Evolutionary conservation across 2,797 vertebrate genomes (phyloP).

Genomic region (Halcyon badia): DNA sequence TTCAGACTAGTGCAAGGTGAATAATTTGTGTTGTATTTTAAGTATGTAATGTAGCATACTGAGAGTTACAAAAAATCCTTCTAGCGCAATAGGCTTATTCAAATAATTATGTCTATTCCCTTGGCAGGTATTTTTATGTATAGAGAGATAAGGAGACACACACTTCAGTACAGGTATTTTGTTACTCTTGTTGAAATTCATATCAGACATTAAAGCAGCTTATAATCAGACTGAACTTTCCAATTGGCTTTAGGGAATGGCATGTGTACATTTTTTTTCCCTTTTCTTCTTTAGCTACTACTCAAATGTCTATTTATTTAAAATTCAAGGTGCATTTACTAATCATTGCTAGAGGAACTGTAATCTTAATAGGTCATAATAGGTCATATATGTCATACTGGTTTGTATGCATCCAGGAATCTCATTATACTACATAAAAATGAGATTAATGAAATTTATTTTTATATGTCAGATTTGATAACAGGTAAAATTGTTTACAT

Average conservation of each 20-base stretch:
- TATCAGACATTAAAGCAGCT: constrained; percentile 10
- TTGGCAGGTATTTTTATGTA: constrained; percentile 17
- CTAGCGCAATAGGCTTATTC: background rate
- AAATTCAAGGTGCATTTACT: constrained; percentile 55
- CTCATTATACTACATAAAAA: constrained; percentile 16
- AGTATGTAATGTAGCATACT: background rate
- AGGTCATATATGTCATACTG: constrained; percentile 1
- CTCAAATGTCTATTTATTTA: constrained; percentile 28
- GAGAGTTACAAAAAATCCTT: background rate
- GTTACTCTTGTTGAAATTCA: constrained; percentile 39
- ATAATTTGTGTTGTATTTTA: background rate
- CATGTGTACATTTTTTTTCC: background rate
- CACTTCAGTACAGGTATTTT: background rate
- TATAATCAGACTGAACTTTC: constrained; percentile 43
- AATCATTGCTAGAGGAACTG: constrained; percentile 46
- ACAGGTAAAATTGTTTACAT: background rate
- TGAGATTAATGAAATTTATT: background rate
- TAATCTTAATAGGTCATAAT: constrained; percentile 50
- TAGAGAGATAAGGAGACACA: background rate
- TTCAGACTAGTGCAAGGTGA: background rate
- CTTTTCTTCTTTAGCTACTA: background rate
- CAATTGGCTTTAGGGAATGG: background rate
- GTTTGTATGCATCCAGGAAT: constrained; percentile 1
- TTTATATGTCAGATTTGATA: background rate
- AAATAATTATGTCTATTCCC: background rate